phyloP scores from a whole-genome alignment of 2,888 invertebrate species.

The Ethmia dodecea region DNA sequence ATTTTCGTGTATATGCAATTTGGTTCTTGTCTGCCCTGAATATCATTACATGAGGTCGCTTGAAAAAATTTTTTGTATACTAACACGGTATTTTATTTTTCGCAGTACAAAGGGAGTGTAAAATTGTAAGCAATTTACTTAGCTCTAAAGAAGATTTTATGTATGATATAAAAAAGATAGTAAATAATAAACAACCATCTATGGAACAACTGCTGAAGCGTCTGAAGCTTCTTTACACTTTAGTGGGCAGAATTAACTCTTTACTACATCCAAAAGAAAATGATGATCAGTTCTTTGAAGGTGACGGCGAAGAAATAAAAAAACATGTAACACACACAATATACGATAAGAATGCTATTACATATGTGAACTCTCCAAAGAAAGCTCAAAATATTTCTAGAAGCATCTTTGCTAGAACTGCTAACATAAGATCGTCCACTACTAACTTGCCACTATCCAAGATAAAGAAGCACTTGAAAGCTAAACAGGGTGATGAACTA shows the following conservation, averaged over 20 bases:
- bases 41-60: no score
- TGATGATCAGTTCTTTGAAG: constrained; percentile 45
- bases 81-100: constrained; percentile 19
- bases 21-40: no score
- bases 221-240: constrained; percentile 55
- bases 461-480: constrained; percentile 46
- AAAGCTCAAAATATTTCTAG: constrained; percentile 39
- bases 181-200: constrained; percentile 29
- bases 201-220: constrained; percentile 51
- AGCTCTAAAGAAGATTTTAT: constrained; percentile 33
- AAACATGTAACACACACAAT: constrained; percentile 50
- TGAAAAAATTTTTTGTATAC: no score
- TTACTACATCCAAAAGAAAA: constrained; percentile 53
- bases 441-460: constrained; percentile 44
- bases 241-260: constrained; percentile 48
- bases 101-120: constrained; percentile 62
- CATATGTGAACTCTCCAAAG: constrained; percentile 41
- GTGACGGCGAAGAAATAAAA: constrained; percentile 26
- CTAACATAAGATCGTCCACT: constrained; percentile 41
- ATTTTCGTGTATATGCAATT: no score
- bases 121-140: constrained; percentile 55
- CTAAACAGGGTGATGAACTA: constrained; percentile 41
- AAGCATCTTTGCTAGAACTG: constrained; percentile 51
- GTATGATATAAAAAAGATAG: constrained; percentile 36
- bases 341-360: constrained; percentile 33